Percentiles rank a stretch among this genome's conserved stretches.
phyloP scores from a whole-genome alignment of 2,888 invertebrate genomes.

The Caenorhabditis sp. region DNA sequence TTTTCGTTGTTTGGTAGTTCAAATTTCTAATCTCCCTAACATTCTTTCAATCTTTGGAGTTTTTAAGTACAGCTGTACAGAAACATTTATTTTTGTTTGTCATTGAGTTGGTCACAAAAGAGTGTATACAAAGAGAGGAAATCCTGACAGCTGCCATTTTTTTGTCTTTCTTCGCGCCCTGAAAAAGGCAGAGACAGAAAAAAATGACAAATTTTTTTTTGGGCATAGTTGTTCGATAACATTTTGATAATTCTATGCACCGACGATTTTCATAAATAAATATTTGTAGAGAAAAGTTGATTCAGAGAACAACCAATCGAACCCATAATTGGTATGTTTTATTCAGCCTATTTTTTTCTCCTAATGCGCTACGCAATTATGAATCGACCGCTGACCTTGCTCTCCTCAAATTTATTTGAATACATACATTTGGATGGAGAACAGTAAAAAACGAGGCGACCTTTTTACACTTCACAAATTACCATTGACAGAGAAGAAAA shows the following conservation, averaged over 20 bases:
- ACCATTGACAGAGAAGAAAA: constrained; percentile 21
- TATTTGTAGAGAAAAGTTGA: neutral
- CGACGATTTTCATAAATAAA: neutral
- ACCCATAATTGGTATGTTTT: neutral
- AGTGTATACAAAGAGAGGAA: neutral
- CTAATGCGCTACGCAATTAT: neutral
- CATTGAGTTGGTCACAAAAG: neutral
- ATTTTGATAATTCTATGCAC: neutral
- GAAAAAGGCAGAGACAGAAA: neutral
- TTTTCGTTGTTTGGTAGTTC: too few relatives aligned
- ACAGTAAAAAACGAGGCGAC: constrained; percentile 6
- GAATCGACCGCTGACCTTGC: neutral
- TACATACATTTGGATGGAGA: neutral
- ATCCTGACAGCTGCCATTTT: neutral
- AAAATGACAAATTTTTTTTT: neutral
- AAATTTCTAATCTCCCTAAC: too few relatives aligned
- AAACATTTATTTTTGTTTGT: neutral
- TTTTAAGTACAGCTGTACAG: too few relatives aligned
- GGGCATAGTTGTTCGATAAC: neutral
- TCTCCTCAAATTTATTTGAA: neutral
- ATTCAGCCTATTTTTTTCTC: neutral
- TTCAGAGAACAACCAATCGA: neutral
- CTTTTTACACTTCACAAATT: constrained; percentile 32
- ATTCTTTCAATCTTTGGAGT: too few relatives aligned
- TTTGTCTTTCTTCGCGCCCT: neutral